Percentiles rank a stretch among this genome's conserved stretches.
phyloP scores from a whole-genome alignment of 1,140 invertebrate genomes.

The Metopolophium dirhodum region DNA sequence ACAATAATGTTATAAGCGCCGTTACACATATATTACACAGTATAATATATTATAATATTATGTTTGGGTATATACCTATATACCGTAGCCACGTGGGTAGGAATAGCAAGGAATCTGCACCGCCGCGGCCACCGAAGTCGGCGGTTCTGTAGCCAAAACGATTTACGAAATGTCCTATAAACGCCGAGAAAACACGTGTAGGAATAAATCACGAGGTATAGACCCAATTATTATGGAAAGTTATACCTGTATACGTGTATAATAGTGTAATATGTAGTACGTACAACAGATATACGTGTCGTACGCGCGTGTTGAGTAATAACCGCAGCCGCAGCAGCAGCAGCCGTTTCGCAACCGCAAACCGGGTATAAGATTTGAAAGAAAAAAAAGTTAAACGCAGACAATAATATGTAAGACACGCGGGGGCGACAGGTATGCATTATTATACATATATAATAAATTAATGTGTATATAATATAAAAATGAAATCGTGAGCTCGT shows the following conservation, averaged over 20 bases:
- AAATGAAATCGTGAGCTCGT: constrained; percentile 36
- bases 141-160: not conserved
- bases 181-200: not conserved
- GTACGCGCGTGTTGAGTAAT: constrained; percentile 6
- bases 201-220: not conserved
- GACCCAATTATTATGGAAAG: not conserved
- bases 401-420: not conserved
- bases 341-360: not conserved
- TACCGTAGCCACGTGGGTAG: too few species aligned
- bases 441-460: not conserved
- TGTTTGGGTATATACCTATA: too few species aligned
- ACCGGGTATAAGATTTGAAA: not conserved
- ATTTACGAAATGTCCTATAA: not conserved
- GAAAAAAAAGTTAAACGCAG: constrained; percentile 13
- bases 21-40: too few species aligned
- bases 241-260: not conserved
- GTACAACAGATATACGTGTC: constrained; percentile 11
- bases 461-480: not conserved
- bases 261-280: not conserved
- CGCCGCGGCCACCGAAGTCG: too few species aligned
- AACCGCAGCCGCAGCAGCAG: not conserved
- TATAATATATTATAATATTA: too few species aligned
- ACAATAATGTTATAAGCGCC: too few species aligned
- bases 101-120: too few species aligned
- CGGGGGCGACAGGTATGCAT: constrained; percentile 13